phyloP scores from a whole-genome alignment of 1,140 invertebrate species.

The Drosophila oshimai region DNA sequence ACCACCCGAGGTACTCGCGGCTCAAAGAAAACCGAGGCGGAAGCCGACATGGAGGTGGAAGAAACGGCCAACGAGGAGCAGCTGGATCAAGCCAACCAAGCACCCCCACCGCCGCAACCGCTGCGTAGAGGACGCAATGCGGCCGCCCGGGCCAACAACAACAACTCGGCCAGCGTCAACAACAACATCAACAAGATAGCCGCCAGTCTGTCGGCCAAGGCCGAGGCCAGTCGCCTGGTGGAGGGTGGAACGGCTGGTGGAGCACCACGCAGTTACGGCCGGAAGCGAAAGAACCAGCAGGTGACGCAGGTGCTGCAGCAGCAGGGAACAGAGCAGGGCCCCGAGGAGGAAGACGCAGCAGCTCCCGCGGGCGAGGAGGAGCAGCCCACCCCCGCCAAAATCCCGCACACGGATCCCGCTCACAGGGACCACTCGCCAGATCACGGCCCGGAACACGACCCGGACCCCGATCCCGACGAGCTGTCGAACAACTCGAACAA shows the following conservation, averaged over 20 bases:
- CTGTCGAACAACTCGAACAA: constrained; percentile 59
- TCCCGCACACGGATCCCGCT: constrained; percentile 52
- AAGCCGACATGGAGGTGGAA: constrained; percentile 33
- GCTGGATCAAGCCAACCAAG: not conserved
- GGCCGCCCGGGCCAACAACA: constrained; percentile 58
- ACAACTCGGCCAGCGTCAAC: constrained; percentile 58
- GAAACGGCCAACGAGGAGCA: constrained; percentile 14
- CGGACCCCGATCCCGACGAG: constrained; percentile 53
- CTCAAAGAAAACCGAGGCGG: constrained; percentile 17
- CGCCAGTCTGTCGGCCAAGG: constrained; percentile 70
- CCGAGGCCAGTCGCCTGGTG: constrained; percentile 52
- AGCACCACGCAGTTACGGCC: constrained; percentile 66
- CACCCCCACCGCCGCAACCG: not conserved
- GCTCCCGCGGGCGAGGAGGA: constrained; percentile 23
- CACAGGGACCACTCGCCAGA: constrained; percentile 16
- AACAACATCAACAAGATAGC: constrained; percentile 80
- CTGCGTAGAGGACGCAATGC: constrained; percentile 60
- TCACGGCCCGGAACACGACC: constrained; percentile 34
- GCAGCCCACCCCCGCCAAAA: constrained; percentile 61
- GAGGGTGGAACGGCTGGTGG: constrained; percentile 16
- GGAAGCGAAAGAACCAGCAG: constrained; percentile 80
- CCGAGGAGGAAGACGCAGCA: constrained; percentile 14
- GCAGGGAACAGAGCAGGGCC: not conserved
- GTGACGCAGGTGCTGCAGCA: constrained; percentile 61
- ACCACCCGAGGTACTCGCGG: constrained; percentile 53